Evolutionary conservation across 2,113 vertebrate genomes (phyloP).

Genomic region (Platysteira castanea): DNA sequence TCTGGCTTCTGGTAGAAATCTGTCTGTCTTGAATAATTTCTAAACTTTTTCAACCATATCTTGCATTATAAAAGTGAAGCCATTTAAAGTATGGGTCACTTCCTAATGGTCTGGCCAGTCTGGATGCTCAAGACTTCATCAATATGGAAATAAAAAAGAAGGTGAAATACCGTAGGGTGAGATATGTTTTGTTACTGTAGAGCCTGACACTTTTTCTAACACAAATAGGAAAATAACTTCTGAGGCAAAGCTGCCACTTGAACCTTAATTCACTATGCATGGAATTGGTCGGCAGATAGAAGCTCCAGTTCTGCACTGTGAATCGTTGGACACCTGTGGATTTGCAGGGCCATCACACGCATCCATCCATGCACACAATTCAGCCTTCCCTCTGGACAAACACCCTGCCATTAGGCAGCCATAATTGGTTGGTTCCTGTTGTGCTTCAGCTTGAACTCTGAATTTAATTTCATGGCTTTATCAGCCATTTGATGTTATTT

Average conservation of each 20-base stretch:
- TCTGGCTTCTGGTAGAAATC: neutral
- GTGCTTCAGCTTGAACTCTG: neutral
- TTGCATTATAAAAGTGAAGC: neutral
- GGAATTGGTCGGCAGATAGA: neutral
- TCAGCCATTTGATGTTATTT: neutral
- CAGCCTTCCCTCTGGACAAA: neutral
- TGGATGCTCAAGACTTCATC: neutral
- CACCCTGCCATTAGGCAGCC: neutral
- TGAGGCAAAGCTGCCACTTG: neutral
- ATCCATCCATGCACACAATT: neutral
- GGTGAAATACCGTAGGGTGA: neutral
- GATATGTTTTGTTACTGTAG: neutral
- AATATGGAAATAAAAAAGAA: neutral
- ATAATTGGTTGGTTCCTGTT: neutral
- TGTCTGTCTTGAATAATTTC: neutral
- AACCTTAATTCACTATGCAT: neutral
- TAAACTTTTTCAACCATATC: neutral
- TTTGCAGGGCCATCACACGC: neutral
- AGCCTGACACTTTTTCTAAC: neutral
- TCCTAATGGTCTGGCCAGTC: neutral
- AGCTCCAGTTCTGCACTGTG: rapidly evolving
- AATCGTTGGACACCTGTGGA: neutral
- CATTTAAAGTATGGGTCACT: neutral
- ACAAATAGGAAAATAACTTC: neutral
- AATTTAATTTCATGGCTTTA: neutral